Base-by-base conservation (phyloP, 2,888 invertebrate species). In the Psylliodes chrysocephalus region DNA sequence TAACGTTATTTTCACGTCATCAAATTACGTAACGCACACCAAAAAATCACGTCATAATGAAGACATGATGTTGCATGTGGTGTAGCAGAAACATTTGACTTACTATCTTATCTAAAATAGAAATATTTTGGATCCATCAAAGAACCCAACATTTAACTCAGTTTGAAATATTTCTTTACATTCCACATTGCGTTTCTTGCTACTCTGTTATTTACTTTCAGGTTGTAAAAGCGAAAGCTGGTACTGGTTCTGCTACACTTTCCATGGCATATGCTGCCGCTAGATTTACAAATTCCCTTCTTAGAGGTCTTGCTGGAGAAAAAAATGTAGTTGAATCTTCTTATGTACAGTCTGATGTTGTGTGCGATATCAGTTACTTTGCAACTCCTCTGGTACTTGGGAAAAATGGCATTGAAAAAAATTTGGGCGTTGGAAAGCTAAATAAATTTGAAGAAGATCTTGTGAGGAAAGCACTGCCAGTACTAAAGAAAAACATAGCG, bases 231-330 rank as follows among this genome's bases (percentile, higher is more conserved):
- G 98, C 98, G 4, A 99, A 98, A 85, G 98, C 98, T 64, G 99
- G 99, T 70, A 94, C 96, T 54, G 98, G 99, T 60, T 98, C 98
- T 0, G 99, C 99, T 28, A 99, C 99, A 1, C 87, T 99, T 22
- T 98, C 96, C 1, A 98, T 97, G 98, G 99, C 98, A 1, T 97
- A 90, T 82, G 98, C 99, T 22, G 99, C 96, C 66, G 97, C 97
- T 2, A 87, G 95, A 66, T 96, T 99, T 81, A 89, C 93, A 52
- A 86, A 90, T 77, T 91, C 96, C 1, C 85, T 98, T 44, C 88
- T 98, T 56, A 88, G 88, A 68, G 99, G 94, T 14, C 86, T 99
- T 55, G 89, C 89, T 67, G 96, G 96, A 18, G 94, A 96, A 76
- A 83, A 88, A 64, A 92, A 94, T 78, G 90, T 98, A 10, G 86